These are phyloP conservation scores for Apostichopus leukothele DNA, from an alignment of 53 echinoderm and acorn worm species.

Conservation along the genomic window DNA sequence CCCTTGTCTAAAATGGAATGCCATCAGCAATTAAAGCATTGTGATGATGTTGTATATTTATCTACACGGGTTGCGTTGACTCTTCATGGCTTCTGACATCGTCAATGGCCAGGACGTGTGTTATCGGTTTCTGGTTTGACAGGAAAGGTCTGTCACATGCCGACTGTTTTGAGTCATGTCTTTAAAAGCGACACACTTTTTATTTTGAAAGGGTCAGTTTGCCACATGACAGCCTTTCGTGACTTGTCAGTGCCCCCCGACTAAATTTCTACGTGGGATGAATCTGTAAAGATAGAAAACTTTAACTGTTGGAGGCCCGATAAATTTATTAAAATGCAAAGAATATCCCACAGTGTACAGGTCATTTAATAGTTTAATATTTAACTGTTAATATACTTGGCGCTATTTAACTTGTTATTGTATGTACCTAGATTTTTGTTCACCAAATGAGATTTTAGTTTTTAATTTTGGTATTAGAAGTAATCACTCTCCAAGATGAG, in stretches of 20 bases:
- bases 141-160: background rate
- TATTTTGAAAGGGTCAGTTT: background rate
- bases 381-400: too few species aligned
- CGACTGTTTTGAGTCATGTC: background rate
- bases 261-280: too few species aligned
- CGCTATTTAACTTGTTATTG: too few species aligned
- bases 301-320: too few species aligned
- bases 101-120: slow-evolving; percentile 16
- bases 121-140: background rate
- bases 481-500: too few species aligned
- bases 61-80: background rate
- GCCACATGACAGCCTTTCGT: background rate
- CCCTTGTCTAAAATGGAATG: slow-evolving; percentile 41
- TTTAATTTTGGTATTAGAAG: too few species aligned
- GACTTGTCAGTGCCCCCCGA: background rate
- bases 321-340: too few species aligned
- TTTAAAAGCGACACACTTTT: background rate
- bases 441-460: too few species aligned
- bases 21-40: slow-evolving; percentile 28
- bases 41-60: slow-evolving; percentile 20
- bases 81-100: slow-evolving; percentile 20
- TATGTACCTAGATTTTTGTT: too few species aligned
- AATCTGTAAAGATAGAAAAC: too few species aligned
- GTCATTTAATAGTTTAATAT: too few species aligned
- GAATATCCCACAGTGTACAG: too few species aligned